Evolutionary conservation across 2,113 vertebrate species (phyloP), one percentile per base, ranked within the genome.

Genomic region (Chionodraco myersi): DNA sequence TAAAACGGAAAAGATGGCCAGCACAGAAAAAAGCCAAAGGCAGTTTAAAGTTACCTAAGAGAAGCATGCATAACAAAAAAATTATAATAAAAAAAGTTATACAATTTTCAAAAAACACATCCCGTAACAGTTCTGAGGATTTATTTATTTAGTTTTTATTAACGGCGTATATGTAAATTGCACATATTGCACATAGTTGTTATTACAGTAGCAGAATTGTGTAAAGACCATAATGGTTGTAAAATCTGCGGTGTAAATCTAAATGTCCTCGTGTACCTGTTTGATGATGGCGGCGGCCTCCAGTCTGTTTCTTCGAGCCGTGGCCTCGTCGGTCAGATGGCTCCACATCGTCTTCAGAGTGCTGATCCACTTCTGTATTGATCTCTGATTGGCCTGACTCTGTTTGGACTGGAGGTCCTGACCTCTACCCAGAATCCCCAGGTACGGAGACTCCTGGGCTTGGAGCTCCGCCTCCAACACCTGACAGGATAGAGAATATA

Each of bases 261-360:
- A 5, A 5, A 21, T 48, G 45, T 65, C 41, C 1, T 15, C 1
- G 5, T 16, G 0, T 65, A 97, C 97, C 95, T 97, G 96, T 59
- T 92, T 95, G 56, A 96, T 88, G n/a, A 94, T 69, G 13, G 81
- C 82, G 2, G 96, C 96, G 4, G 96, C 95, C 79, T 96, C 94
- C 66, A 98, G 91, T n/a, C 89, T 79, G 21, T 66, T 15, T 10
- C 93, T 94, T 26, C 83, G 89, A 44, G 72, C 88, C 0, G 84
- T 71, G 16, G 92, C 88, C 73, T 93, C 91, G 0, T 94, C 92
- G 10, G 82, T 93, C 64, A 98, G 92, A 79, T 92, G 94, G 80
- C 92, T 94, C 96, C 96, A 97, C 18, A 94, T 79, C 59, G 90
- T 94, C 81, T 92, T 95, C 26, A 98, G 92, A 2, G 82, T 93